A percentile compares a stretch with the other conserved stretches of the same genome.
Evolutionary conservation across 2,797 vertebrate species (phyloP).

Genomic region (Premnoplex brunnescens): DNA sequence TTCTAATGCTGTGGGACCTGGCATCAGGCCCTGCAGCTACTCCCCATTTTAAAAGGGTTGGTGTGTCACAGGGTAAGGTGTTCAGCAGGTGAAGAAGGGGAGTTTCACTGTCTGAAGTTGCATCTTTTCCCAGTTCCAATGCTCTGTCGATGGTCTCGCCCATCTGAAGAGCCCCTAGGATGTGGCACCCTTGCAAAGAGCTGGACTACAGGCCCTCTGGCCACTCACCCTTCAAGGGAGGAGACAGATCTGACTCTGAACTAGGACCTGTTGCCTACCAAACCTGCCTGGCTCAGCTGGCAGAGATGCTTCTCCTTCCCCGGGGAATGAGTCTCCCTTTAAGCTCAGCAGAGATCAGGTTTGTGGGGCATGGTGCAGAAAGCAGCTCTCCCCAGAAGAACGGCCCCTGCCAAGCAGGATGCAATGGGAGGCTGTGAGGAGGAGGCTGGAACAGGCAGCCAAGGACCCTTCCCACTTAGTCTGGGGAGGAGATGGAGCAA

Average conservation of each 20-base stretch:
- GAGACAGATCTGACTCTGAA: not conserved
- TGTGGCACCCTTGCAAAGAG: not conserved
- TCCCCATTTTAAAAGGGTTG: no score
- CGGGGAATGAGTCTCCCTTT: not conserved
- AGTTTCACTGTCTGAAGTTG: not conserved
- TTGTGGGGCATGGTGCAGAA: not conserved
- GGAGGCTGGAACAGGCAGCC: slow-evolving; percentile 13
- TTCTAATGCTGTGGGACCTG: not conserved
- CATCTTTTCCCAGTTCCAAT: not conserved
- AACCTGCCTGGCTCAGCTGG: not conserved
- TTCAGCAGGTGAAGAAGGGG: not conserved
- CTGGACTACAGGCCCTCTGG: not conserved
- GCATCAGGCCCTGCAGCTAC: not conserved
- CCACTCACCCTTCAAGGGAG: not conserved
- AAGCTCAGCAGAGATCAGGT: not conserved
- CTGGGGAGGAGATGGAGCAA: slow-evolving; percentile 38
- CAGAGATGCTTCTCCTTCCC: not conserved
- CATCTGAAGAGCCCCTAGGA: rapidly evolving
- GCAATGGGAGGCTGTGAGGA: not conserved
- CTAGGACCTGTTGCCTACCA: not conserved
- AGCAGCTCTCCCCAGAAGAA: not conserved
- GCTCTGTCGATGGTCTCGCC: rapidly evolving
- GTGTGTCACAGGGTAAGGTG: not conserved
- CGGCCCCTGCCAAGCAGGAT: not conserved
- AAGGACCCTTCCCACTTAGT: not conserved